A percentile compares a stretch with the other conserved stretches of the same genome.
Evolutionary conservation across 2,888 invertebrate genomes (phyloP).

Genomic region (Leucozona laternaria): DNA sequence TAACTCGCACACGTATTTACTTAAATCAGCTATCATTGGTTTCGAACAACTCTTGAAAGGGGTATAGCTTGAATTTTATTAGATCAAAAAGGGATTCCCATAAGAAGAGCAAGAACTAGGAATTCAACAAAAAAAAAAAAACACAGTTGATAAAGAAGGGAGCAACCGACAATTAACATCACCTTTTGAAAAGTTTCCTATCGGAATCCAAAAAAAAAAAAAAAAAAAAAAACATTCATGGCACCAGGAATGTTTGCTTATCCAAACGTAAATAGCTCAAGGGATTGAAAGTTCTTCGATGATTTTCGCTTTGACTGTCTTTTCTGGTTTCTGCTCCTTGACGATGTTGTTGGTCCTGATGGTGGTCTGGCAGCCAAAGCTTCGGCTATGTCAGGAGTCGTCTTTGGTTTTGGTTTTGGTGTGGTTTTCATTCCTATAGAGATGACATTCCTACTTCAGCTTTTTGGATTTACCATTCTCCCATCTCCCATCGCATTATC

Average conservation of each 20-base stretch:
- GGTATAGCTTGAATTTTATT: conserved; percentile 1
- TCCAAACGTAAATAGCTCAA: conserved; percentile 67
- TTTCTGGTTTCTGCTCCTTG: conserved; percentile 37
- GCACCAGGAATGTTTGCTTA: conserved; percentile 59
- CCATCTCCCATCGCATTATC: not conserved
- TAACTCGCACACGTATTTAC: conserved; percentile 38
- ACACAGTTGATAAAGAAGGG: conserved; percentile 4
- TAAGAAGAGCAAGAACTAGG: not conserved
- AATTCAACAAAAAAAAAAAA: not conserved
- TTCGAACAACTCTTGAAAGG: conserved; percentile 21
- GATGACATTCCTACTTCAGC: conserved; percentile 33
- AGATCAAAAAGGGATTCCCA: conserved; percentile 16
- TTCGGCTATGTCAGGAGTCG: conserved; percentile 36
- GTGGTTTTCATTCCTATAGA: conserved; percentile 31
- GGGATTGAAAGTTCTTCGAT: conserved; percentile 65
- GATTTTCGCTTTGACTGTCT: conserved; percentile 63
- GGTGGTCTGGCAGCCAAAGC: conserved; percentile 3
- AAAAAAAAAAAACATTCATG: conserved; percentile 36
- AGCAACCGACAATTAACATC: conserved; percentile 41
- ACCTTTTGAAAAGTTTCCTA: conserved; percentile 39
- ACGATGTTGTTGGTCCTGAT: conserved; percentile 20
- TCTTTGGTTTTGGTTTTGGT: conserved; percentile 16
- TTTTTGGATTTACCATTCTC: conserved; percentile 1
- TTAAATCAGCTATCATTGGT: conserved; percentile 40
- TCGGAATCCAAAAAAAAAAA: conserved; percentile 16